Percentiles rank a stretch among this genome's conserved stretches.
Conservation (phyloP, 2,888 invertebrate species). For the Pyrochroa serraticornis region DNA sequence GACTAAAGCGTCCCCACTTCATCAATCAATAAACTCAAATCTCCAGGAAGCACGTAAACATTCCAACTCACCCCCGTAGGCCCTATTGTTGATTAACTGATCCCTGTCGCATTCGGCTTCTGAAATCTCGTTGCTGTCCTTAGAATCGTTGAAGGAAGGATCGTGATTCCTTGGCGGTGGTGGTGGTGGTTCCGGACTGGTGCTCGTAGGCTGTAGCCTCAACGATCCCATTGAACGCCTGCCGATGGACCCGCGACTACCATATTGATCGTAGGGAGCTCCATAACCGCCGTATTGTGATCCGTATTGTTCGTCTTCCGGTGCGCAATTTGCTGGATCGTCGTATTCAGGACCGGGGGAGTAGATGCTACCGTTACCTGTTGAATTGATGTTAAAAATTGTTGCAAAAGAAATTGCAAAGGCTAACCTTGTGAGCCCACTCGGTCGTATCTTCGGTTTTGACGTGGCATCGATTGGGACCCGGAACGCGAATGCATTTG, state of each 20-base stretch:
- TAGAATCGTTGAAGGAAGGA: slow-evolving; percentile 87
- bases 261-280: slow-evolving; percentile 89
- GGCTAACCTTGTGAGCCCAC: slow-evolving; percentile 56
- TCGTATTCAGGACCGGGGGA: slow-evolving; percentile 88
- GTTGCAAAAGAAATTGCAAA: background rate
- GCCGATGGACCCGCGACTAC: slow-evolving; percentile 83
- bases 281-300: slow-evolving; percentile 81
- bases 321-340: slow-evolving; percentile 90
- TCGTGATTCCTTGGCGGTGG: slow-evolving; percentile 86
- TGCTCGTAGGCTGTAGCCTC: slow-evolving; percentile 64
- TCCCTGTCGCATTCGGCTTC: slow-evolving; percentile 92
- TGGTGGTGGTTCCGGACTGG: slow-evolving; percentile 68
- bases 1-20: background rate
- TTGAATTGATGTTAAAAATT: background rate
- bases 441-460: slow-evolving; percentile 55
- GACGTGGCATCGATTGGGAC: slow-evolving; percentile 83
- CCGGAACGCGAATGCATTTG: slow-evolving; percentile 84
- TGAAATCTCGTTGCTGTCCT: slow-evolving; percentile 93
- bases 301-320: slow-evolving; percentile 90
- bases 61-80: slow-evolving; percentile 77
- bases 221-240: slow-evolving; percentile 59
- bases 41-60: background rate
- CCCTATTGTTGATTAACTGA: slow-evolving; percentile 76
- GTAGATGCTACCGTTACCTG: slow-evolving; percentile 82
- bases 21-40: slow-evolving; percentile 9